These are phyloP conservation scores for Hypotaenidia philippensis DNA, from an alignment of 2,797 vertebrate species.

Conservation along the genomic window DNA sequence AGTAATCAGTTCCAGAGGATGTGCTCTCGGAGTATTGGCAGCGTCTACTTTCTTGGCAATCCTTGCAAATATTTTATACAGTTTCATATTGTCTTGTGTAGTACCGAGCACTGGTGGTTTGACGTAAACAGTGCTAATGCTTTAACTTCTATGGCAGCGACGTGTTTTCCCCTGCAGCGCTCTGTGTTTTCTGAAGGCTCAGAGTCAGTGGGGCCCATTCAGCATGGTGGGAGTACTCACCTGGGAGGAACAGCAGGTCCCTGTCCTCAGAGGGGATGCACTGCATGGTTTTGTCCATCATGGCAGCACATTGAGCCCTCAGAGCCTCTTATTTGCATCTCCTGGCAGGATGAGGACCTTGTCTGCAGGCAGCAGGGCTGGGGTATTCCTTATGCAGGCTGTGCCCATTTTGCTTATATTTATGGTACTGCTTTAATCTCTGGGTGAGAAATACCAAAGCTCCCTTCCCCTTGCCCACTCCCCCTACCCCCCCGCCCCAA, in stretches of 20 bases:
- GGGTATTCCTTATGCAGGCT: neutral
- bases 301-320: neutral
- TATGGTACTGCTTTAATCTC: neutral
- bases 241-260: neutral
- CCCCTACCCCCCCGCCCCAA: neutral
- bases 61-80: slow-evolving; percentile 58
- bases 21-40: slow-evolving; percentile 65
- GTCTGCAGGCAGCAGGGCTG: neutral
- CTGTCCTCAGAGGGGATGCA: fast-evolving
- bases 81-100: slow-evolving; percentile 45
- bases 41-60: slow-evolving; percentile 76
- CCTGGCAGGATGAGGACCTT: neutral
- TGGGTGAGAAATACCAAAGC: neutral
- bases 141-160: neutral
- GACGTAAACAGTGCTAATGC: slow-evolving; percentile 31
- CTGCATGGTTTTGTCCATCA: fast-evolving
- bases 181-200: neutral
- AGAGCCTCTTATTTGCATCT: neutral
- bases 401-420: neutral
- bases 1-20: slow-evolving; percentile 82
- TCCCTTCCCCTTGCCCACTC: too few relatives aligned
- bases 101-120: neutral
- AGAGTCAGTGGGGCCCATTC: fast-evolving
- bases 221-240: fast-evolving
- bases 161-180: neutral